A percentile compares a stretch with the other conserved stretches of the same genome.
Evolutionary conservation across 2,113 vertebrate species (phyloP).

Genomic region (Laticauda colubrina): DNA sequence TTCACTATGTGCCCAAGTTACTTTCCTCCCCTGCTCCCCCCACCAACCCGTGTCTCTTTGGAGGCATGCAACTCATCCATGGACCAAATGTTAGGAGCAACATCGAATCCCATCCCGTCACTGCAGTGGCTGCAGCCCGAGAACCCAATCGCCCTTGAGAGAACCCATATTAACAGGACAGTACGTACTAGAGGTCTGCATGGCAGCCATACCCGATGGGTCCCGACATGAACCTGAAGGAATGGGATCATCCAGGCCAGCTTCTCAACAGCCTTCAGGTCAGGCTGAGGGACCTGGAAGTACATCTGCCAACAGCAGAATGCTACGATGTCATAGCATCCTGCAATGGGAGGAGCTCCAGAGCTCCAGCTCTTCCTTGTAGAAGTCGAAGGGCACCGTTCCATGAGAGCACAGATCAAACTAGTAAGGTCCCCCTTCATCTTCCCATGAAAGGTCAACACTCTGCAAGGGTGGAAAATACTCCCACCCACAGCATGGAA

Average conservation of each 20-base stretch:
- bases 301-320: slow-evolving; percentile 37
- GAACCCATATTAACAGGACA: slow-evolving; percentile 15
- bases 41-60: neutral
- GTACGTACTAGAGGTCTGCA: slow-evolving; percentile 37
- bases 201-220: slow-evolving; percentile 29
- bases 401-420: neutral
- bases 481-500: neutral
- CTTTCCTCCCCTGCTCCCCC: neutral
- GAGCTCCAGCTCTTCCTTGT: neutral
- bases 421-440: neutral
- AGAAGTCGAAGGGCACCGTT: neutral
- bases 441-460: neutral
- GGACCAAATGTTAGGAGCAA: neutral
- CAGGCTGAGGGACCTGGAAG: slow-evolving; percentile 37
- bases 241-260: slow-evolving; percentile 31
- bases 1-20: neutral
- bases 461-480: neutral
- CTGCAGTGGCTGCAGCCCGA: neutral
- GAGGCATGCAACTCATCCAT: slow-evolving; percentile 15
- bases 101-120: neutral
- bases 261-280: slow-evolving; percentile 39
- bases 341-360: slow-evolving; percentile 8
- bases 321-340: slow-evolving; percentile 29
- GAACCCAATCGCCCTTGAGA: slow-evolving; percentile 26
- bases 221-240: slow-evolving; percentile 37